Base-by-base conservation (phyloP, 2,797 vertebrate genomes). In the Eulemur mongoz region DNA sequence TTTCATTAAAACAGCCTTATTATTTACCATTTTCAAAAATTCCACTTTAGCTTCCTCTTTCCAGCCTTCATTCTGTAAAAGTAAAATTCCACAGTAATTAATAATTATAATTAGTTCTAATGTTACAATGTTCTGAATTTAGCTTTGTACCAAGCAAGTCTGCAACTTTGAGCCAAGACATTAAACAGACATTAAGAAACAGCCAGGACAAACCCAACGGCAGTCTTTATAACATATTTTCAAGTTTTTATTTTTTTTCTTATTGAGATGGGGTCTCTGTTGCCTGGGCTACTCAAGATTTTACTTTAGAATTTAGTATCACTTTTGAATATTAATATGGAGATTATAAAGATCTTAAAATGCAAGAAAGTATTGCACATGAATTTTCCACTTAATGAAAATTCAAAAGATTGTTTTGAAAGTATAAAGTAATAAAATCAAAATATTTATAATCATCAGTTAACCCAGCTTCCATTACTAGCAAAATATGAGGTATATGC, bases 1-100 rank as follows among this genome's bases (percentile, higher is more conserved):
- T 48, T 97, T 96, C 99, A 99, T 99, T 92, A 97, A 94, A 95
- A 99, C 98, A 92, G 98, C 93, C 95, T 98, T 99, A 50, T 98
- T 98, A 91, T 99, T 98, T 72, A 99, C 97, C 98, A 99, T 98
- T 98, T 92, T 98, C 82, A 98, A 97, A 98, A 99, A 98, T 86
- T 96, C 96, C 63, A 93, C 88, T 89, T 96, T 99, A 93, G 98
- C 98, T 95, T 98, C 98, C 22, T 97, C 95, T 96, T 82, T 95
- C 99, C 99, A 99, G 3, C 97, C 97, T 97, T 98, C 97, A 96
- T 48, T 96, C 99, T 99, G 91, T 89, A 73, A 86, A 91, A 86
- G n/a, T 84, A 87, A 93, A 94, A 93, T 93, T 91, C n/a, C 22
- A 83, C 81, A 86, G 57, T 75, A 78, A 40, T 95, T n/a, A 92